Base-by-base conservation (phyloP, 2,113 vertebrate species). In the Hipposideros armiger region DNA sequence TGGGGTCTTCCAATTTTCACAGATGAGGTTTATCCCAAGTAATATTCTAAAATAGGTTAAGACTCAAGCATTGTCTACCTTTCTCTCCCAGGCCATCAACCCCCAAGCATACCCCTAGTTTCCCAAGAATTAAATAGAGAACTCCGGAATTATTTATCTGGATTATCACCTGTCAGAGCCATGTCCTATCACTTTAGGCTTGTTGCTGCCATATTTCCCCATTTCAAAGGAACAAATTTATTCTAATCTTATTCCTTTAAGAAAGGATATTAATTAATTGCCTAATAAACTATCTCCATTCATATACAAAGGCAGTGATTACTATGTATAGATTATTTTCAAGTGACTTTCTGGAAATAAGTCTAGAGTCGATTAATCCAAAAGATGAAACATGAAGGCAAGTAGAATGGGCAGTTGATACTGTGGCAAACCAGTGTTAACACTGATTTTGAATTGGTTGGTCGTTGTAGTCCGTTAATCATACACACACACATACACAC, bases 31-130 rank as follows among this genome's bases (percentile, higher is more conserved):
- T 88, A 56, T 62, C 16, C 8, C 28, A 7, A 82, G 45, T 4
- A 92, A 88, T 47, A 81, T 26, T 86, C 84, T 84, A 58, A 90
- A 72, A 74, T 58, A 80, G 13, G 11, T 54, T 84, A 66, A 96
- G 28, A 36, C 8, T 87, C 28, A 4, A 94, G 9, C 6, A 52
- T 28, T 16, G 36, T 2, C 36, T 47, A 22, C 8, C 11, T 64
- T 95, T 81, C 17, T 87, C 36, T 83, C 77, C 28, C 14, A 95
- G 72, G 24, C 5, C 17, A 73, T 40, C 22, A 67, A 58, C 0
- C 17, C 10, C 45, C 36, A 83, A 36, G 11, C 42, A 60, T 58
- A 54, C 17, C 7, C 19, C 19, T 58, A 74, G 16, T 73, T 90
- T 90, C n/a, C 52, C 32, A 54, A 32, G 16, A 95, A 82, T 81